Evolutionary conservation across 2,888 invertebrate genomes (phyloP).

Genomic region (Doris montereyensis): DNA sequence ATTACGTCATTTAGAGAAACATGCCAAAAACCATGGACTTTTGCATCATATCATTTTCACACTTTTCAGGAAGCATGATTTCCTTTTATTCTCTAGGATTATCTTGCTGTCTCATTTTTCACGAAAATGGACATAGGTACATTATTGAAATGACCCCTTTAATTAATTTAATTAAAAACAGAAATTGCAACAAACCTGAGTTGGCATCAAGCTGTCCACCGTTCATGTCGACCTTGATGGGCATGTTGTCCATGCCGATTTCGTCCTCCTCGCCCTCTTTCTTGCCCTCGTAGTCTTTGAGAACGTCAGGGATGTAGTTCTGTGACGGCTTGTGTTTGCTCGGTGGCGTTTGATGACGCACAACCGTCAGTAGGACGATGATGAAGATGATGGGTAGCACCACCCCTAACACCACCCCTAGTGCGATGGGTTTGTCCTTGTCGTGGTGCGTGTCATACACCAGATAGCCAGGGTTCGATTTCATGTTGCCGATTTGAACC

Average conservation of each 20-base stretch:
- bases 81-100: too few species aligned
- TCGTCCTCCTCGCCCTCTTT: constrained; percentile 55
- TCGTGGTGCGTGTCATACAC: constrained; percentile 53
- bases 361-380: constrained; percentile 60
- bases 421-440: constrained; percentile 57
- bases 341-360: constrained; percentile 63
- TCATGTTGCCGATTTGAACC: constrained; percentile 60
- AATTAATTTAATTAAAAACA: too few species aligned
- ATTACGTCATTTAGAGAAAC: too few species aligned
- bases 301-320: constrained; percentile 64
- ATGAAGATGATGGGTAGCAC: constrained; percentile 65
- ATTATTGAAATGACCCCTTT: too few species aligned
- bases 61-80: too few species aligned
- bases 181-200: constrained; percentile 49
- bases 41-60: too few species aligned
- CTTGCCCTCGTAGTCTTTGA: constrained; percentile 61
- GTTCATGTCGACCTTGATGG: constrained; percentile 63
- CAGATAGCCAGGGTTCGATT: constrained; percentile 56
- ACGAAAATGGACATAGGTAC: too few species aligned
- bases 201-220: constrained; percentile 56
- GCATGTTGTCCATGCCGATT: constrained; percentile 59
- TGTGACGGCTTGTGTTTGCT: constrained; percentile 62
- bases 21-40: too few species aligned
- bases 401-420: constrained; percentile 67
- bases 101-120: too few species aligned